Conservation (phyloP, 2,888 invertebrate species). For the Operophtera brumata region DNA sequence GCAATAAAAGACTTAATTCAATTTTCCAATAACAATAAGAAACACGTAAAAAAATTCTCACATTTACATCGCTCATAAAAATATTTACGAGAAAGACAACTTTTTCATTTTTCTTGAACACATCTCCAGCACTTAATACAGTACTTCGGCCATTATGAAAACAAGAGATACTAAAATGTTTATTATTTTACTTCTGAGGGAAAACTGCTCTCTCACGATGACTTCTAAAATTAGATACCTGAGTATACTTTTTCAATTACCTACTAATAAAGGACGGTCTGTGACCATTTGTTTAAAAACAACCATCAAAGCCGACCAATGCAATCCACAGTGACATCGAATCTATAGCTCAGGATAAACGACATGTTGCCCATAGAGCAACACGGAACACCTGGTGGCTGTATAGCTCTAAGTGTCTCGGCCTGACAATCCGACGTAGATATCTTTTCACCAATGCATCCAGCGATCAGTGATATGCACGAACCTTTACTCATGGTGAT, state of each 20-base stretch:
- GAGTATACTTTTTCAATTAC: no score
- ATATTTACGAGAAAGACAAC: constrained; percentile 14
- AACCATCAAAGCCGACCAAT: no score
- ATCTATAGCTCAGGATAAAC: constrained; percentile 21
- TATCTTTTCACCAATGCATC: constrained; percentile 12
- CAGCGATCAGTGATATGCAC: constrained; percentile 19
- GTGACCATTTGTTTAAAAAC: no score
- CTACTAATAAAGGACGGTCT: no score
- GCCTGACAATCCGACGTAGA: constrained; percentile 17
- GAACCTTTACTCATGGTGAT: no score
- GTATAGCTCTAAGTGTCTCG: no score
- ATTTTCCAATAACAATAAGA: constrained; percentile 1
- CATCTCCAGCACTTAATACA: not conserved
- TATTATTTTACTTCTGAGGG: not conserved
- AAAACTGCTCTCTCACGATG: not conserved
- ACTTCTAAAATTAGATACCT: no score
- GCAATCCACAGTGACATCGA: not conserved
- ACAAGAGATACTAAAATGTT: not conserved
- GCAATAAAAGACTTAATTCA: no score
- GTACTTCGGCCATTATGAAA: not conserved
- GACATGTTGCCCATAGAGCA: constrained; percentile 2
- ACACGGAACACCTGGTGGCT: no score
- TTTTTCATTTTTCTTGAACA: constrained; percentile 2
- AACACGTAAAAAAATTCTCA: constrained; percentile 5
- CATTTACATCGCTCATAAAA: constrained; percentile 16